Conservation (phyloP, 2,797 vertebrate genomes). For the Rhinophrynus dorsalis region DNA sequence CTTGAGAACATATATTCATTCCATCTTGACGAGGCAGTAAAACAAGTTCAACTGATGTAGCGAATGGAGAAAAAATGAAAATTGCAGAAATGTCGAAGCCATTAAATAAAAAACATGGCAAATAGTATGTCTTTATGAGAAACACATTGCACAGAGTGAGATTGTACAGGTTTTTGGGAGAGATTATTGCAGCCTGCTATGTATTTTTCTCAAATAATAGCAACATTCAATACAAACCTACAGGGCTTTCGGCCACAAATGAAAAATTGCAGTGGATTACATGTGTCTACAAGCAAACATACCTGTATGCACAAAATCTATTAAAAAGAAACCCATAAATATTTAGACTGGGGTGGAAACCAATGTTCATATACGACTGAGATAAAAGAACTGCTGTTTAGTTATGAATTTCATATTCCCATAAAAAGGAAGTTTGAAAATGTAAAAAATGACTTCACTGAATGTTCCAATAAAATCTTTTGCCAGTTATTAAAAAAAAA, state of each 20-base stretch:
- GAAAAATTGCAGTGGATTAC: conserved; percentile 42
- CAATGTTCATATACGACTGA: neutral
- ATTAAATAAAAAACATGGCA: neutral
- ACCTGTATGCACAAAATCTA: neutral
- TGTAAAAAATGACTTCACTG: neutral
- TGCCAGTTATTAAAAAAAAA: neutral
- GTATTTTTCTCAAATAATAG: neutral
- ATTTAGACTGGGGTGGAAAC: neutral
- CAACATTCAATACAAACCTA: neutral
- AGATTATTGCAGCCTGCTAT: conserved; percentile 2
- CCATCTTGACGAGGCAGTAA: neutral
- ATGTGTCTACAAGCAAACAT: conserved; percentile 7
- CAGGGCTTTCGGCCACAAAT: conserved; percentile 27
- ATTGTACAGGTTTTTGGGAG: conserved; percentile 15
- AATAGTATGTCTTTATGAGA: conserved; percentile 28
- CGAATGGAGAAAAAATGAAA: neutral
- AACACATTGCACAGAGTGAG: conserved; percentile 37
- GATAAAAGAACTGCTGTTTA: neutral
- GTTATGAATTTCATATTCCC: neutral
- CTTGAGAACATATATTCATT: neutral
- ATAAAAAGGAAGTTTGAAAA: neutral
- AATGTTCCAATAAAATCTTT: neutral
- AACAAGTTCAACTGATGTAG: neutral
- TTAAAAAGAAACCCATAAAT: conserved; percentile 6
- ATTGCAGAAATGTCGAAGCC: neutral